Evolutionary conservation across 2,113 vertebrate species (phyloP), one percentile per base, ranked within the genome.

Genomic region (Xerus inauris): DNA sequence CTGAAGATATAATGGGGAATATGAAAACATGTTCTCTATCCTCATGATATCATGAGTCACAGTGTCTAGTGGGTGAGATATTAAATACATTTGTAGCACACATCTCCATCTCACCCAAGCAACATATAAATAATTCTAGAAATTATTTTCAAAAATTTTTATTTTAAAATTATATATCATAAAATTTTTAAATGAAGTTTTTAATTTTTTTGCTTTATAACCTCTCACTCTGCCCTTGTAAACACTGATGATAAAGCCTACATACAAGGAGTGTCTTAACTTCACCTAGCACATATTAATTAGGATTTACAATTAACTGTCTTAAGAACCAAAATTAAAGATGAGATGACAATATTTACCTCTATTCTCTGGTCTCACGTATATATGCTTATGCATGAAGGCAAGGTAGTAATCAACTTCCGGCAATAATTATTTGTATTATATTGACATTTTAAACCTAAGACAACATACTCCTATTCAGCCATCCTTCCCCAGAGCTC

Each of bases 91-190:
- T 26, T 64, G 80, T 79, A 64, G 49, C 17, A 32, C 40, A 51
- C 69, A 71, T 6, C 35, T 40, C 32, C n/a, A 42, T 7, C 38
- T 2, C 8, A 83, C 6, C 4, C 64, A 72, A 28, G 71, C 1
- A 5, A 73, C 30, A 86, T 32, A 47, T 3, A 84, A 72, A 93
- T 91, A 57, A 93, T 84, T 72, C 4, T 22, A 35, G 8, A 76
- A 72, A 42, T 77, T 51, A 40, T 77, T 77, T 95, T 77, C 8
- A 84, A 90, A 72, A 84, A 94, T 89, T 80, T 73, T 85, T 65
- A 3, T 20, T 65, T 32, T 19, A n/a, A 89, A 47, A 77, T 45
- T 69, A 57, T 19, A 28, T 71, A 79, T 26, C 13, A 32, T 24
- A 94, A 82, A 84, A 57, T 42, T 42, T 62, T 62, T 22, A 86